Evolutionary conservation across 2,797 vertebrate genomes (phyloP), one percentile per base, ranked within the genome.

Genomic region (Salarias fasciatus): DNA sequence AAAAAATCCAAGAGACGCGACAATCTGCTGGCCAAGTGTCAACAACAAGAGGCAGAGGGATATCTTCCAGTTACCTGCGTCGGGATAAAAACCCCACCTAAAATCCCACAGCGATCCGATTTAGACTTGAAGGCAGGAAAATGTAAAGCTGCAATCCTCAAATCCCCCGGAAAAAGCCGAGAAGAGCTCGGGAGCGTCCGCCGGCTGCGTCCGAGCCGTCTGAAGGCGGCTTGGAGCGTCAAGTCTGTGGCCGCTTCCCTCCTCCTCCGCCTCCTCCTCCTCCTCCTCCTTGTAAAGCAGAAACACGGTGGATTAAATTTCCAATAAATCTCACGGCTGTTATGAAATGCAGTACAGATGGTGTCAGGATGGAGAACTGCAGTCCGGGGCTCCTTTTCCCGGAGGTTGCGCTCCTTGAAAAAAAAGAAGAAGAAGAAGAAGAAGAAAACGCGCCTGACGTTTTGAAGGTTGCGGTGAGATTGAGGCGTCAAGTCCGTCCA

Each of bases 41-140:
- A 74, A 68, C 79, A 74, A 50, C 58, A 43, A 67, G 51, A 73
- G 31, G 48, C 67, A 46, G 60, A 12, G 62, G 58, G 77, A 33
- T 65, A 49, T 72, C 69, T 68, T 74, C 77, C 77, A 59, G 73
- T 53, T 74, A 87, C 84, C 88, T 89, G 82, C 77, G 76, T 73
- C 66, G 69, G 77, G 72, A 82, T 75, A 47, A 74, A 60, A 88
- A 88, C 83, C 88, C 84, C 87, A 90, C 90, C 88, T 91, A 83
- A 89, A 89, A 83, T 77, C 80, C 90, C 80, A 64, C 45, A 54
- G 61, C 63, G 57, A 88, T 83, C 77, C 75, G 69, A 63, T 24
- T 49, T 71, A 73, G 60, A 65, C 44, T 61, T 47, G 35, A 69
- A 69, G 64, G 54, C 69, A 64, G 55, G 49, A 68, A 56, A 55